Percentiles rank a stretch among this genome's conserved stretches.
Conservation (phyloP, 2,113 vertebrate species). For the Aepyceros melampus region DNA sequence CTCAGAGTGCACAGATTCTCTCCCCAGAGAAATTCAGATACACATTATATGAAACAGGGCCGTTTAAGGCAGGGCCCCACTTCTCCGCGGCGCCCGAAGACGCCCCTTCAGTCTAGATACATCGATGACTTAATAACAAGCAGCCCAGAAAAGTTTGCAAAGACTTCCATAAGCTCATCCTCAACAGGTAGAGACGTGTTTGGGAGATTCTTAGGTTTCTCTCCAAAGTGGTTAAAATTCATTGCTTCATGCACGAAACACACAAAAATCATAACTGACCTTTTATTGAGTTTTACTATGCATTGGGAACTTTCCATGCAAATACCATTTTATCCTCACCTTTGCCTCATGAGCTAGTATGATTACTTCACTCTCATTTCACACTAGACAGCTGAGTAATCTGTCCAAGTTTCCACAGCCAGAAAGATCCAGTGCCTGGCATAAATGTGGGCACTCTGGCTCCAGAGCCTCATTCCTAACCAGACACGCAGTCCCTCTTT, state of each 20-base stretch:
- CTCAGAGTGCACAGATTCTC: neutral
- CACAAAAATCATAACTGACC: neutral
- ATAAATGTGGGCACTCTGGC: neutral
- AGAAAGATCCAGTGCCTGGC: neutral
- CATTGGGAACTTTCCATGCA: neutral
- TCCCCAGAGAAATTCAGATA: neutral
- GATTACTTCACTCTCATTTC: neutral
- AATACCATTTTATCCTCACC: neutral
- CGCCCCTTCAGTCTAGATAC: neutral
- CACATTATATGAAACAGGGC: neutral
- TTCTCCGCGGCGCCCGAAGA: neutral
- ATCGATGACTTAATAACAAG: neutral
- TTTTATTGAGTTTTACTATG: neutral
- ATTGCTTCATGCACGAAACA: neutral
- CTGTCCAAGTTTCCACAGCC: neutral
- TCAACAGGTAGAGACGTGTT: neutral
- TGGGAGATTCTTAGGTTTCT: neutral
- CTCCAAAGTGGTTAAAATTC: neutral
- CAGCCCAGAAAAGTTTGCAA: neutral
- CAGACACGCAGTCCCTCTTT: neutral
- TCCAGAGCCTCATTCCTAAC: neutral
- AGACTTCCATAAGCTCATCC: neutral
- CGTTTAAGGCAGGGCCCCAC: no score
- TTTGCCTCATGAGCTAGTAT: neutral
- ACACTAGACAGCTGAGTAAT: neutral